Evolutionary conservation across 2,888 invertebrate genomes (phyloP).

Genomic region (Drepanosiphum platanoidis): DNA sequence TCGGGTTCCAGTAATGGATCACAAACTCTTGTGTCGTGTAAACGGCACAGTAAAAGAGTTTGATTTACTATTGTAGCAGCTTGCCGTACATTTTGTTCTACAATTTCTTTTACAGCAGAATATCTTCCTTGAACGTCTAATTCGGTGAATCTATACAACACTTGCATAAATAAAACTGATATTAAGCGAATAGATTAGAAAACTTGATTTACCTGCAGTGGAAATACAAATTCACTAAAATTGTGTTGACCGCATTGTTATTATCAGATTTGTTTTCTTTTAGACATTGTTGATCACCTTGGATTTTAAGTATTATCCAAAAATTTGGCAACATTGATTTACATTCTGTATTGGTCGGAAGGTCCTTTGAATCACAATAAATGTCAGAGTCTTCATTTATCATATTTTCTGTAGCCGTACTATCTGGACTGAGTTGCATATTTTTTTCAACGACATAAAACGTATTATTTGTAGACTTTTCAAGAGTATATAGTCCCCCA

Average conservation of each 20-base stretch:
- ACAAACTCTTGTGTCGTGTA: constrained; percentile 76
- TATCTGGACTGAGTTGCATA: background rate
- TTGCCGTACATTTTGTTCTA: constrained; percentile 36
- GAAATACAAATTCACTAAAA: constrained; percentile 73
- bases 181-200: background rate
- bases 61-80: constrained; percentile 73
- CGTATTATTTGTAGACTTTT: constrained; percentile 34
- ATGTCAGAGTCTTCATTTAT: background rate
- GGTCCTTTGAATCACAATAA: background rate
- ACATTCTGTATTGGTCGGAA: background rate
- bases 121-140: constrained; percentile 69
- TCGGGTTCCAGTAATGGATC: constrained; percentile 75
- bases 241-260: background rate
- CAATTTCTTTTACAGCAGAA: constrained; percentile 28
- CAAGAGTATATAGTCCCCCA: constrained; percentile 10
- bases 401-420: background rate
- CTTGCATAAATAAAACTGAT: background rate
- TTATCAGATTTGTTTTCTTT: constrained; percentile 13
- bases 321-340: constrained; percentile 74
- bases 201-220: constrained; percentile 72
- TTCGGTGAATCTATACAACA: constrained; percentile 70
- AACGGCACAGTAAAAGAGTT: constrained; percentile 75
- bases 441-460: constrained; percentile 48
- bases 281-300: constrained; percentile 67
- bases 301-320: constrained; percentile 76